Evolutionary conservation across 2,113 vertebrate species (phyloP).

Genomic region (Hippocampus barbouri): DNA sequence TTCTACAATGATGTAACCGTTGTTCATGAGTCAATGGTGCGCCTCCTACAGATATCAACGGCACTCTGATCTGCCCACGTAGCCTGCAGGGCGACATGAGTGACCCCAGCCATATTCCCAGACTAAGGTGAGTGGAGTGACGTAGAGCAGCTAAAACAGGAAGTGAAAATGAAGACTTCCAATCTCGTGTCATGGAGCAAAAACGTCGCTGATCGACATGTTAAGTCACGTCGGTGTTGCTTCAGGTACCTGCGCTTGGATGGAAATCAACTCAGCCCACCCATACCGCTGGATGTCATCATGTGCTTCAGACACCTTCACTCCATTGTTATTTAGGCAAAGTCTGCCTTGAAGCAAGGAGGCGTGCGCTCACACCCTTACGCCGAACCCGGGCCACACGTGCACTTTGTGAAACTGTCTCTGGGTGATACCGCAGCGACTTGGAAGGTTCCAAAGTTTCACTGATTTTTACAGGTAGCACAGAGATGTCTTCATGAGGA

Average conservation of each 20-base stretch:
- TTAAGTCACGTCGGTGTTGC: conserved; percentile 21
- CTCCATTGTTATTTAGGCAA: conserved; percentile 83
- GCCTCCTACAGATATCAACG: conserved; percentile 80
- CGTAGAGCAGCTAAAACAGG: not conserved
- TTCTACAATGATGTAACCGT: not conserved
- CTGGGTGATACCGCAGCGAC: conserved; percentile 8
- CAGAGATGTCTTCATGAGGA: not conserved
- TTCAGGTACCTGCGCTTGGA: conserved; percentile 92
- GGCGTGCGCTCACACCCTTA: conserved; percentile 4
- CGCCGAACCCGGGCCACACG: not conserved
- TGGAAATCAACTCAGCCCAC: conserved; percentile 86
- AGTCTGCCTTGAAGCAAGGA: not conserved
- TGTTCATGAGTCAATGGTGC: not conserved
- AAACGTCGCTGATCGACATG: not conserved
- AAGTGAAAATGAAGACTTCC: not conserved
- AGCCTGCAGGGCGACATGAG: conserved; percentile 47
- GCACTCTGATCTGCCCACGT: conserved; percentile 85
- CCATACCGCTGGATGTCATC: conserved; percentile 90
- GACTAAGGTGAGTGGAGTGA: conserved; percentile 71
- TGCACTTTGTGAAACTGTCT: conserved; percentile 4
- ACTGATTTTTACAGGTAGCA: conserved; percentile 22
- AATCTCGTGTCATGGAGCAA: not conserved
- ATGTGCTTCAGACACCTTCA: conserved; percentile 94
- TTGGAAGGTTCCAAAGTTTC: conserved; percentile 18
- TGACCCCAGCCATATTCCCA: conserved; percentile 71